Evolutionary conservation across 2,888 invertebrate genomes (phyloP).

Genomic region (Athalia rosae): DNA sequence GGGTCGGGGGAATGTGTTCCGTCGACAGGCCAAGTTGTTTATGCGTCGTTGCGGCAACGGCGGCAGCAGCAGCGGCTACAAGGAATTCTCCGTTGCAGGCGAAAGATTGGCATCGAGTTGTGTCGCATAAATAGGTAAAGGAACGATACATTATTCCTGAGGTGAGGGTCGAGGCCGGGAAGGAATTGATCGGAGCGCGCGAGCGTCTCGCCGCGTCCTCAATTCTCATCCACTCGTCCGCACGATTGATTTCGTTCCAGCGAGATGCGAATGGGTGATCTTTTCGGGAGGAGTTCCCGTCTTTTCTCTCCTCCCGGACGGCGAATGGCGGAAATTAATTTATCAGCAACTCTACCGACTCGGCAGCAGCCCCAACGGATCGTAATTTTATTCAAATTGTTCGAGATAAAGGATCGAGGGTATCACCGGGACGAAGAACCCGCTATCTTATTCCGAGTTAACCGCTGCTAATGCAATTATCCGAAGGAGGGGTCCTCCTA

Average conservation of each 20-base stretch:
- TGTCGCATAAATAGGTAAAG: conserved; percentile 65
- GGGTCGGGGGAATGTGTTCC: conserved; percentile 30
- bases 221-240: background rate
- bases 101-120: conserved; percentile 62
- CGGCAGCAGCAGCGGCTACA: conserved; percentile 11
- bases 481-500: background rate
- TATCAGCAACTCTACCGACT: too few species aligned
- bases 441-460: conserved; percentile 12
- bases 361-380: too few species aligned
- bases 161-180: conserved; percentile 44
- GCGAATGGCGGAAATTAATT: too few species aligned
- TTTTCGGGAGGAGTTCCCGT: too few species aligned
- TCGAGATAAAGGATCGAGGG: too few species aligned
- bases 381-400: too few species aligned
- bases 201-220: too few species aligned
- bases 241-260: background rate
- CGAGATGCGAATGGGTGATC: too few species aligned
- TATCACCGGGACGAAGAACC: background rate
- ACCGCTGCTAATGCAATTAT: conserved; percentile 34
- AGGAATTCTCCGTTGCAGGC: conserved; percentile 27
- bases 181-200: background rate
- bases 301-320: too few species aligned
- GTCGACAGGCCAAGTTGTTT: conserved; percentile 46
- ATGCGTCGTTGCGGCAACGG: conserved; percentile 33
- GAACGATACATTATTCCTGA: conserved; percentile 63